Conservation (phyloP, 1,140 invertebrate species). For the Drosophila sp. region DNA sequence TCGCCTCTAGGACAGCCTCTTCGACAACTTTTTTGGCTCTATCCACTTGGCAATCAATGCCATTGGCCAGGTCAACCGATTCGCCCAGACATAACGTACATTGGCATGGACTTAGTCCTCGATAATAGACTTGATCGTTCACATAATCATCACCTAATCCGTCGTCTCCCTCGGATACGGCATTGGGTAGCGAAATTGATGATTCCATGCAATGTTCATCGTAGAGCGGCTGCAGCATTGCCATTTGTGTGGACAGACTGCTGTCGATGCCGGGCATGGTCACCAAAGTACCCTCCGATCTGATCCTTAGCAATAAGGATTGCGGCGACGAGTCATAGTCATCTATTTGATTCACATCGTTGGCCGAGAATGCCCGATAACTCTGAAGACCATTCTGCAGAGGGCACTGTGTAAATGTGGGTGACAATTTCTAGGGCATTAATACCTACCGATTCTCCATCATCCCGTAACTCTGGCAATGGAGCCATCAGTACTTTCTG, state of each 20-base stretch:
- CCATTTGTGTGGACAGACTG: conserved; percentile 6
- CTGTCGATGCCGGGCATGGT: conserved; percentile 7
- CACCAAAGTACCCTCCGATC: background rate
- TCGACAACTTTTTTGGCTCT: background rate
- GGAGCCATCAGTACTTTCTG: background rate
- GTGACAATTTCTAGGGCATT: no score
- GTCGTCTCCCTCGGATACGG: no score
- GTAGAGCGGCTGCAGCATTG: background rate
- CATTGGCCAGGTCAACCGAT: background rate
- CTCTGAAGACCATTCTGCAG: no score
- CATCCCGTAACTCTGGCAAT: no score
- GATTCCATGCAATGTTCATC: background rate
- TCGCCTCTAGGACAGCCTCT: background rate
- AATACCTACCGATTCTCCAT: background rate
- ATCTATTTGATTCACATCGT: background rate
- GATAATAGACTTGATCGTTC: background rate
- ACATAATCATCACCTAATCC: background rate
- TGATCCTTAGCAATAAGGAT: background rate
- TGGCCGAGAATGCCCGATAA: background rate
- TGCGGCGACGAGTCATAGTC: background rate
- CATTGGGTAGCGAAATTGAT: background rate
- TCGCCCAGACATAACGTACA: background rate
- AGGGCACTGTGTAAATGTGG: no score
- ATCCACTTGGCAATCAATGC: background rate
- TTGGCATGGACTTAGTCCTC: background rate